A percentile compares a stretch with the other conserved stretches of the same genome.
phyloP scores from a whole-genome alignment of 1,140 invertebrate species.

The Bombyx mandarina region DNA sequence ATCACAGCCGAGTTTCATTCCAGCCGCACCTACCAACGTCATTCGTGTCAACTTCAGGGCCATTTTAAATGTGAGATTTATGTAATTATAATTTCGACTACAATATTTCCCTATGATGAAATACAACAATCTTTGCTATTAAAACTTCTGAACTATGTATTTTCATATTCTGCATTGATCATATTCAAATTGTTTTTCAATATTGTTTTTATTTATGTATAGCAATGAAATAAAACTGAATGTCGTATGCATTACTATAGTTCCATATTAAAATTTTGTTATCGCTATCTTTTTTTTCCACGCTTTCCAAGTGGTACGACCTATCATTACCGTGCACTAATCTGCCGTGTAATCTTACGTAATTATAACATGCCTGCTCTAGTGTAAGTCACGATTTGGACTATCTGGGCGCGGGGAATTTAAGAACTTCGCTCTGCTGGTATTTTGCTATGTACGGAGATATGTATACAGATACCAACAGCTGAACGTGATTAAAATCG shows the following conservation, averaged over 20 bases:
- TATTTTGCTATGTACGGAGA: constrained; percentile 22
- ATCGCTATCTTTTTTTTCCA: constrained; percentile 9
- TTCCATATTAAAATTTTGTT: not conserved
- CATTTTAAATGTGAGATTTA: constrained; percentile 34
- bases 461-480: constrained; percentile 41
- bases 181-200: no score
- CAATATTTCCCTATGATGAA: no score
- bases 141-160: no score
- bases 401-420: constrained; percentile 48
- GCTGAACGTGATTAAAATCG: constrained; percentile 57
- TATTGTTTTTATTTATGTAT: no score
- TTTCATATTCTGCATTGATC: no score
- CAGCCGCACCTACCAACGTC: constrained; percentile 42
- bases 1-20: constrained; percentile 42
- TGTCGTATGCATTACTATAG: no score
- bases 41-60: constrained; percentile 40
- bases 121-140: no score
- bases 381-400: constrained; percentile 62
- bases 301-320: constrained; percentile 13
- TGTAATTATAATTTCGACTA: no score
- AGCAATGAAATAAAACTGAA: no score
- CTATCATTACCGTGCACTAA: constrained; percentile 43
- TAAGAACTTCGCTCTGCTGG: constrained; percentile 32
- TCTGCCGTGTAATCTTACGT: constrained; percentile 49
- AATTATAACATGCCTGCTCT: constrained; percentile 60